Evolutionary conservation across 2,797 vertebrate genomes (phyloP).

Genomic region (Hirundo rustica): DNA sequence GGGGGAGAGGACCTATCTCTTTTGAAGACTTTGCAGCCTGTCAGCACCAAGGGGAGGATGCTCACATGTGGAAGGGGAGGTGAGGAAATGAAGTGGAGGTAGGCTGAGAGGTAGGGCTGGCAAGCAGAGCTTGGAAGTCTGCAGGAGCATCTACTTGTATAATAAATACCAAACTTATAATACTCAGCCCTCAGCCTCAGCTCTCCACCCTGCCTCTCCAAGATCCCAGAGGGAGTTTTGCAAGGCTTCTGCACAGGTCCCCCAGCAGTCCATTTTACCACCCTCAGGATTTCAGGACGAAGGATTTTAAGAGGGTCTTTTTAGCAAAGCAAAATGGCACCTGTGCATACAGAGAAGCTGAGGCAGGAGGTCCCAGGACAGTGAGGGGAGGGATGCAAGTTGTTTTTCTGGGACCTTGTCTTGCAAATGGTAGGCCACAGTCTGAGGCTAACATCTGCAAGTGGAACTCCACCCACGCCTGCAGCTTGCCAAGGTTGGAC

Average conservation of each 20-base stretch:
- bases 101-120: background rate
- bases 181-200: rapidly evolving
- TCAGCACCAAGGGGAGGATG: background rate
- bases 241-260: rapidly evolving
- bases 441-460: background rate
- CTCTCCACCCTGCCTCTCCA: background rate
- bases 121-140: background rate
- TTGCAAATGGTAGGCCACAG: background rate
- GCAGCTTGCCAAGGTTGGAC: rapidly evolving
- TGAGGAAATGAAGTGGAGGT: background rate
- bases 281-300: background rate
- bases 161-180: background rate
- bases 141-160: background rate
- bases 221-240: background rate
- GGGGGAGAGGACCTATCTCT: background rate
- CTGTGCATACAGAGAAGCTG: background rate
- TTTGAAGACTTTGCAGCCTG: background rate
- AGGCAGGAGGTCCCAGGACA: background rate
- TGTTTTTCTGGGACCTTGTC: background rate
- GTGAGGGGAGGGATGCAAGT: background rate
- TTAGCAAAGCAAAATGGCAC: background rate
- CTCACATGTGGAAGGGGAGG: background rate
- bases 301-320: background rate
- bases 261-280: background rate
- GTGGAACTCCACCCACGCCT: background rate